phyloP scores from a whole-genome alignment of 2,113 vertebrate genomes.

The mouse (Mus musculus) region GRCm39 chr6:44204501-44205000 shows the following conservation, averaged over 20 bases:
- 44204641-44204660: background rate
- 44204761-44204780: background rate
- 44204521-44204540: too few species aligned
- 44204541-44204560: too few species aligned
- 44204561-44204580: too few species aligned
- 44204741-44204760: background rate
- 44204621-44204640: background rate
- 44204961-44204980: background rate
- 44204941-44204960: background rate
- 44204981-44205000: background rate
- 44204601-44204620: too few species aligned
- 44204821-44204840: background rate
- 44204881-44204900: background rate
- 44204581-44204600: too few species aligned
- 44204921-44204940: background rate
- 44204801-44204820: background rate
- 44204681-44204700: background rate
- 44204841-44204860: background rate
- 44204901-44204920: background rate
- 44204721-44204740: background rate
- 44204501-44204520: too few species aligned
- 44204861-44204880: background rate
- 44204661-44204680: background rate
- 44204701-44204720: background rate
- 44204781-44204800: background rate